Percentiles rank a stretch among this genome's conserved stretches.
phyloP scores from a whole-genome alignment of 30 jellyfish, hydroid and myxozoan genomes.

The Cassiopea andromeda region DNA sequence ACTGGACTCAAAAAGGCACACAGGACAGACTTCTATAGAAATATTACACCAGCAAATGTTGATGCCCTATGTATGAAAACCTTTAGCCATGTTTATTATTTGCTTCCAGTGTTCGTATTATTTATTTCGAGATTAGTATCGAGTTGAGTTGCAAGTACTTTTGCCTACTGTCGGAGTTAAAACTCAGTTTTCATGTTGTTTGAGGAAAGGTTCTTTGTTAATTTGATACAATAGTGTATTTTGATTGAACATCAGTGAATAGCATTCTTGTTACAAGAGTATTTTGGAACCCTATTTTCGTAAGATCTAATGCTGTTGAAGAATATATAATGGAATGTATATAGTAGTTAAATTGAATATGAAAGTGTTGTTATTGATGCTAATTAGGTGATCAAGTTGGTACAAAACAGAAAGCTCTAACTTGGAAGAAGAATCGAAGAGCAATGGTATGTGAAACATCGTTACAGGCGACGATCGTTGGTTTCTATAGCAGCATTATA shows the following conservation, averaged over 20 bases:
- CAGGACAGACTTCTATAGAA: conserved; percentile 94
- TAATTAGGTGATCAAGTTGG: conserved; percentile 86
- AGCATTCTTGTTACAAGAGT: too few species aligned
- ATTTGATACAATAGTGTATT: too few species aligned
- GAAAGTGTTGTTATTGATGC: background rate
- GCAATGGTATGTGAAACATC: conserved; percentile 62
- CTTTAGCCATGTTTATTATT: background rate
- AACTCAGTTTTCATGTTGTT: too few species aligned
- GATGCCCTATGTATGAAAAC: conserved; percentile 85
- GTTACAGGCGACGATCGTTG: background rate
- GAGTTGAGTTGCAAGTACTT: too few species aligned
- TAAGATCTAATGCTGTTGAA: too few species aligned
- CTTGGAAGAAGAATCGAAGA: conserved; percentile 98
- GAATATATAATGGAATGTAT: too few species aligned
- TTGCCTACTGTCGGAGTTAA: too few species aligned
- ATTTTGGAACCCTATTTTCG: too few species aligned
- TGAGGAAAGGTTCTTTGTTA: too few species aligned
- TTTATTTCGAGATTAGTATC: too few species aligned
- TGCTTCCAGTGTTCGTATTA: background rate
- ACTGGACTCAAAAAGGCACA: conserved; percentile 96
- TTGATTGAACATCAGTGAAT: too few species aligned
- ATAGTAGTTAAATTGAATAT: too few species aligned
- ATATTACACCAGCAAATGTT: conserved; percentile 94
- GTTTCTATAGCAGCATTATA: background rate
- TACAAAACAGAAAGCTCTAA: conserved; percentile 89